Evolutionary conservation across 1,140 invertebrate species (phyloP).

Genomic region (Leptonema lineaticorne): DNA sequence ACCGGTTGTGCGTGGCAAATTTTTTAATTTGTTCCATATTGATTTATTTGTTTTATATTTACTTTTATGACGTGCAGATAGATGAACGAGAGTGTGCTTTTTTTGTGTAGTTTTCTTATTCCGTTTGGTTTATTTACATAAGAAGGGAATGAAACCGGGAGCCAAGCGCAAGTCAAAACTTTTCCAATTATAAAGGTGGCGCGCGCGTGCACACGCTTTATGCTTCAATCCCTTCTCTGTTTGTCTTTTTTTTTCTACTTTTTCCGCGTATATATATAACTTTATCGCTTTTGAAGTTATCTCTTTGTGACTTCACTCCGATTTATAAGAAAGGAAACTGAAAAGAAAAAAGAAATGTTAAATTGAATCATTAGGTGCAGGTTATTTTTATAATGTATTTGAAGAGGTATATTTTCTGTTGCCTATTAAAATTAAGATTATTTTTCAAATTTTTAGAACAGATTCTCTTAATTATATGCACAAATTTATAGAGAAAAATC

Average conservation of each 20-base stretch:
- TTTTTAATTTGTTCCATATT: background rate
- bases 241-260: slow-evolving; percentile 19
- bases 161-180: slow-evolving; percentile 31
- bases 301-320: slow-evolving; percentile 7
- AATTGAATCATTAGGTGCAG: too few species aligned
- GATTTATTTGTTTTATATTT: background rate
- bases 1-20: too few species aligned
- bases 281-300: slow-evolving; percentile 18
- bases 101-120: background rate
- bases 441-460: too few species aligned
- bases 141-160: slow-evolving; percentile 36
- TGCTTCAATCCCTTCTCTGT: slow-evolving; percentile 10
- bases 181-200: slow-evolving; percentile 39
- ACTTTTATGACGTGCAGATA: slow-evolving; percentile 4
- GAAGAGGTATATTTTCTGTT: too few species aligned
- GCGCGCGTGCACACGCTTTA: slow-evolving; percentile 34
- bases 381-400: too few species aligned
- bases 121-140: slow-evolving; percentile 34
- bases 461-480: too few species aligned
- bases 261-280: background rate
- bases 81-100: background rate
- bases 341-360: too few species aligned
- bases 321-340: too few species aligned
- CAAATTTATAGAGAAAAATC: too few species aligned
- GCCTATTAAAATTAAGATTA: too few species aligned